phyloP scores from a whole-genome alignment of 2,113 vertebrate species.

The Thomomys bottae region DNA sequence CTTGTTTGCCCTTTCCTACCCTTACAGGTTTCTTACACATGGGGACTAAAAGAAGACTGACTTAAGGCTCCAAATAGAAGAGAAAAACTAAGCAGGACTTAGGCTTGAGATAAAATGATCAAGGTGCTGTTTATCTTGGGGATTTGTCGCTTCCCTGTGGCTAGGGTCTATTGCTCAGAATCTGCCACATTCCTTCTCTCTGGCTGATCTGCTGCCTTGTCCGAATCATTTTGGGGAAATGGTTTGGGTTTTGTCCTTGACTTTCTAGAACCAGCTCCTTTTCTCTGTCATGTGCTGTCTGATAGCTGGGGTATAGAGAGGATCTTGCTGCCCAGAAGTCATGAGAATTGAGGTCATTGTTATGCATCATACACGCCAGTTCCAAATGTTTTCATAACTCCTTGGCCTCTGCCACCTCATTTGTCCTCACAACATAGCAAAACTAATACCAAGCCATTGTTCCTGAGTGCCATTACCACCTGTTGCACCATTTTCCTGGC shows the following conservation, averaged over 20 bases:
- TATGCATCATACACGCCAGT: not conserved
- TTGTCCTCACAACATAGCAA: not conserved
- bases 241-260: not conserved
- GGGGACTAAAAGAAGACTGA: not conserved
- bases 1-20: conserved; percentile 1
- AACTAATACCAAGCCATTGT: not conserved
- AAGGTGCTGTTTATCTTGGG: not conserved
- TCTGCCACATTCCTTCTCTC: not conserved
- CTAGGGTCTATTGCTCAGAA: not conserved
- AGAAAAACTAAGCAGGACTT: conserved; percentile 25
- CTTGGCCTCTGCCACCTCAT: conserved; percentile 3
- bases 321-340: not conserved
- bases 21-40: not conserved
- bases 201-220: conserved; percentile 10
- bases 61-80: not conserved
- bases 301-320: too few species aligned
- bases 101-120: not conserved
- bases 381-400: not conserved
- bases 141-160: not conserved
- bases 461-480: not conserved
- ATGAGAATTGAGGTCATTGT: not conserved
- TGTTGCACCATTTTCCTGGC: not conserved
- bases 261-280: not conserved
- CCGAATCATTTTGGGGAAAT: conserved; percentile 19
- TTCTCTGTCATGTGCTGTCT: not conserved